These are phyloP conservation scores for Cyphomyrus discorhynchus DNA, from an alignment of 2,113 vertebrate species.

Conservation along the genomic window DNA sequence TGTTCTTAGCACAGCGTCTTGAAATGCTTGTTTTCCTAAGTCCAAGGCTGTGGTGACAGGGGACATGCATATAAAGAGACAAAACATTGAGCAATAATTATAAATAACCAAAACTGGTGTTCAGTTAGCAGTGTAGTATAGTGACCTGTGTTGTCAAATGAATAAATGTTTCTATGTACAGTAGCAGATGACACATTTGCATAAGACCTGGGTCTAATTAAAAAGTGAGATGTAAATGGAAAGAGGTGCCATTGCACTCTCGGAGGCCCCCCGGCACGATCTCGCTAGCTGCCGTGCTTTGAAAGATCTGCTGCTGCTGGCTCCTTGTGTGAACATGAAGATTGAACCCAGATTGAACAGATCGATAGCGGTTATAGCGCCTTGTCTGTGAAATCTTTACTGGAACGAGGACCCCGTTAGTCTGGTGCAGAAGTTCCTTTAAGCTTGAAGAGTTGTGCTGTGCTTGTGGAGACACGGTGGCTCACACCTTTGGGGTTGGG, in stretches of 20 bases:
- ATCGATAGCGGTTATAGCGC: background rate
- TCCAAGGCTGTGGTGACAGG: background rate
- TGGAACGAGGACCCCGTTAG: background rate
- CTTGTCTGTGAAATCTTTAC: background rate
- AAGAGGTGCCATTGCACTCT: background rate
- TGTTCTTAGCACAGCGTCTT: background rate
- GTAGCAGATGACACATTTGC: background rate
- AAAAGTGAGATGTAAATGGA: background rate
- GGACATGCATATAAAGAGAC: background rate
- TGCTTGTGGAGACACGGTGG: background rate
- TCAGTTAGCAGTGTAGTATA: background rate
- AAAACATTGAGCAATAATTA: background rate
- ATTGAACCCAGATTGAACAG: background rate
- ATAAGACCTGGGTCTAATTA: background rate
- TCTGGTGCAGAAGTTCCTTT: background rate
- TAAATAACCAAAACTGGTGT: background rate
- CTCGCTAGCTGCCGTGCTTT: background rate
- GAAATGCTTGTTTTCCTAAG: background rate
- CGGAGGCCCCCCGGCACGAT: background rate
- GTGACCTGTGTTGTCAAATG: background rate
- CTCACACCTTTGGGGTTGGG: background rate
- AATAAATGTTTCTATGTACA: background rate
- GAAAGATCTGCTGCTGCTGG: background rate
- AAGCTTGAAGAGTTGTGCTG: background rate
- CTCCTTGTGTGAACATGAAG: background rate